A percentile compares a stretch with the other conserved stretches of the same genome.
Conservation (phyloP, 2,113 vertebrate genomes). For the Centrocercus urophasianus region DNA sequence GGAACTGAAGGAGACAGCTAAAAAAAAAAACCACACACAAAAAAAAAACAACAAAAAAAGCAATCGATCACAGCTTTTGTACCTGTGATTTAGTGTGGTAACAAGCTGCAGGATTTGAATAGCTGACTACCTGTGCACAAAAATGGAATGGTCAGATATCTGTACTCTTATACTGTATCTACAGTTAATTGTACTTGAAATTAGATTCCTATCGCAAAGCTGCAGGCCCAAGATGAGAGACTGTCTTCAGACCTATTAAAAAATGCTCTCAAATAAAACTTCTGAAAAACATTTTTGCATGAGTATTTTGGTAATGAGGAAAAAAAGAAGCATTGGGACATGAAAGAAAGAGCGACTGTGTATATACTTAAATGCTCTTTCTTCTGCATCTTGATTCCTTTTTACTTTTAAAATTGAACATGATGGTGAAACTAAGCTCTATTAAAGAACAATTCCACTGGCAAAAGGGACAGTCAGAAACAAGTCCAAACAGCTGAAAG, state of each 20-base stretch:
- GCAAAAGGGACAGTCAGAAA: neutral
- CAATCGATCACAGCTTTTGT: neutral
- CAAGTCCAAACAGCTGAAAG: conserved; percentile 48
- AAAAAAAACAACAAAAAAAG: too few species aligned
- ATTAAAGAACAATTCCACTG: neutral
- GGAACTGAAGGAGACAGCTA: neutral
- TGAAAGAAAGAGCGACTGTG: neutral
- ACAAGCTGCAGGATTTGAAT: neutral
- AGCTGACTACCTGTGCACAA: neutral
- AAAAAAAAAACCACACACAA: neutral
- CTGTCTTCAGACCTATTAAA: conserved; percentile 28
- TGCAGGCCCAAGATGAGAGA: neutral
- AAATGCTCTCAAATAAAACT: neutral
- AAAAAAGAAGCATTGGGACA: neutral
- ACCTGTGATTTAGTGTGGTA: neutral
- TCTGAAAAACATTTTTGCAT: neutral
- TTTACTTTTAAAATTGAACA: conserved; percentile 8
- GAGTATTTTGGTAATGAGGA: neutral
- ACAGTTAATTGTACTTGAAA: neutral
- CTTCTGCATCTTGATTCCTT: neutral
- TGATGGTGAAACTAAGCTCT: neutral
- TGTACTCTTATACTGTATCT: neutral
- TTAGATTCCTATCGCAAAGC: conserved; percentile 9
- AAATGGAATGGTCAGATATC: neutral
- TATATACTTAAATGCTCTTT: neutral